Conservation (phyloP, 2,113 vertebrate genomes). For the Cynoglossus semilaevis region DNA sequence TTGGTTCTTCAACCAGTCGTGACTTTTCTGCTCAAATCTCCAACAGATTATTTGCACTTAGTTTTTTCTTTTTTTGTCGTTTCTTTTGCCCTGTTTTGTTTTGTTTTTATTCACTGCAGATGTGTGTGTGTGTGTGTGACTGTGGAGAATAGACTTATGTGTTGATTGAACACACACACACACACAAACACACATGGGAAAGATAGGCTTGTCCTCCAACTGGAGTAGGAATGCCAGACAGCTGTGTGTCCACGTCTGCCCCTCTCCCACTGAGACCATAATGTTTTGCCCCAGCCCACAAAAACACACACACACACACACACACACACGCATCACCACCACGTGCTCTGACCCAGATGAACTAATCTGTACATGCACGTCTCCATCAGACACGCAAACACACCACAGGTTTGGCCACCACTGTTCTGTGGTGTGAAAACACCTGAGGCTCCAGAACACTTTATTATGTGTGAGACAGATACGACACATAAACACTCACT, state of each 20-base stretch:
- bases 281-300: slow-evolving; percentile 16
- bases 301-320: slow-evolving; percentile 11
- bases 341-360: no score
- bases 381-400: slow-evolving; percentile 19
- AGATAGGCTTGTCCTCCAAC: slow-evolving; percentile 31
- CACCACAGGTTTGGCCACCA: not conserved
- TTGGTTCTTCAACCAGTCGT: slow-evolving; percentile 39
- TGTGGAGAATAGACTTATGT: slow-evolving; percentile 2
- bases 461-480: no score
- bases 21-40: slow-evolving; percentile 19
- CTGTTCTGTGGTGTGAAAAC: no score
- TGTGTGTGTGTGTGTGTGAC: not conserved
- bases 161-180: slow-evolving; percentile 14
- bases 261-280: slow-evolving; percentile 44
- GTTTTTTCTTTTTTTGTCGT: slow-evolving; percentile 26
- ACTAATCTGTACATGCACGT: slow-evolving; percentile 23
- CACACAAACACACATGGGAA: slow-evolving; percentile 1
- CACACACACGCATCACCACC: not conserved
- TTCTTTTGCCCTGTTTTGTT: slow-evolving; percentile 25
- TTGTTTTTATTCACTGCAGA: slow-evolving; percentile 19
- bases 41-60: slow-evolving; percentile 67
- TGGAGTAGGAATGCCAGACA: no score
- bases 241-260: slow-evolving; percentile 33
- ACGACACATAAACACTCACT: no score
- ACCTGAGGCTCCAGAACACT: no score